A percentile compares a stretch with the other conserved stretches of the same genome.
phyloP scores from a whole-genome alignment of 30 jellyfish, hydroid and myxozoan genomes.

The Aurelia sp. region DNA sequence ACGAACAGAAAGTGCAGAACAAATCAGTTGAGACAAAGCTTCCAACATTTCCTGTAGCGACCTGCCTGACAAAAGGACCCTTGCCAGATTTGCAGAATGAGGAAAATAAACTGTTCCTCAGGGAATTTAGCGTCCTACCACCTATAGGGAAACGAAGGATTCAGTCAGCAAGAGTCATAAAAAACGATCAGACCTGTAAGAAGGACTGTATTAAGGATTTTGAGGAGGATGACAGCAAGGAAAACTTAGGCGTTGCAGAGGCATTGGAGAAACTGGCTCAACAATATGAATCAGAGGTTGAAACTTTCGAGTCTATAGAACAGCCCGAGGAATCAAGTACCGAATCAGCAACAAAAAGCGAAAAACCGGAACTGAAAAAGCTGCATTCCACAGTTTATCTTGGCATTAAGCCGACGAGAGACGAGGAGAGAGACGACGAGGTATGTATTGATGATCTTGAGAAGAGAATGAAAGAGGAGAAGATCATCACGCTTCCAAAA shows the following conservation, averaged over 20 bases:
- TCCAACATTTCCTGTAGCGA: neutral
- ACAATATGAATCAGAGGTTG: neutral
- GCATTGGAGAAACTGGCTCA: constrained; percentile 26
- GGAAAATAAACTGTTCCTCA: neutral
- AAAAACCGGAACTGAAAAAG: neutral
- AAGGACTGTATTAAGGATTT: neutral
- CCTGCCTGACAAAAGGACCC: neutral
- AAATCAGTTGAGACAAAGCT: neutral
- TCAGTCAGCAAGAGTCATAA: neutral
- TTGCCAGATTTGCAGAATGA: neutral
- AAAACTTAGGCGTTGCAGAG: constrained; percentile 16
- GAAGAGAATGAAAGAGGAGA: neutral
- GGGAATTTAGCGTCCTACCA: constrained; percentile 49
- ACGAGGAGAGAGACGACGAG: neutral
- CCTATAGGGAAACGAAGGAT: constrained; percentile 28
- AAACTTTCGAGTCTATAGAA: neutral
- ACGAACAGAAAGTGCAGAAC: constrained; percentile 7
- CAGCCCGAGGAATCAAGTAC: neutral
- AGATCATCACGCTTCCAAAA: neutral
- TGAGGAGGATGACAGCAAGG: neutral
- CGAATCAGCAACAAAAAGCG: neutral
- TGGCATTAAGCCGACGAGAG: neutral
- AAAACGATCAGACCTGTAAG: neutral
- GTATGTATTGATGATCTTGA: neutral
- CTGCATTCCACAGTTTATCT: neutral